phyloP scores from a whole-genome alignment of 1,140 invertebrate genomes.

The Dermatophagoides farinae region DNA sequence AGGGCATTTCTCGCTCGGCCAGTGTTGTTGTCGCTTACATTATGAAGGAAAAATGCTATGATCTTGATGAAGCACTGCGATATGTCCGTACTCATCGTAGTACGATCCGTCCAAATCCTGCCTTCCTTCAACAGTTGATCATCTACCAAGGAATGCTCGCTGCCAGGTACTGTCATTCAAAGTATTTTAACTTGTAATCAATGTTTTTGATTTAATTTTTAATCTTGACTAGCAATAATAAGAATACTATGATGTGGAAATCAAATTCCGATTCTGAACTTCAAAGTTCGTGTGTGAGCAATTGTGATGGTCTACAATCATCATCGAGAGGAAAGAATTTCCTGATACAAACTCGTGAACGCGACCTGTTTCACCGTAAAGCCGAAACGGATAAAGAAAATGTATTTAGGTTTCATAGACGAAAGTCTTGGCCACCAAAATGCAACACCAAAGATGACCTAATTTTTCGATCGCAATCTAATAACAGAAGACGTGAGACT shows the following conservation, averaged over 20 bases:
- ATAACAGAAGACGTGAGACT: too few species aligned
- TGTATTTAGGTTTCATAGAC: constrained; percentile 27
- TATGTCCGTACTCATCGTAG: constrained; percentile 12
- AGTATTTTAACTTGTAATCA: background rate
- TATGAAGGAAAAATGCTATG: constrained; percentile 56
- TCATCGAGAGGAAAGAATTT: constrained; percentile 26
- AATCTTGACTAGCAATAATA: constrained; percentile 37
- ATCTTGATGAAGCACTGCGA: constrained; percentile 44
- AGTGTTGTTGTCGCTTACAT: constrained; percentile 65
- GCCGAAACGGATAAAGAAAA: background rate
- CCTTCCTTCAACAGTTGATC: constrained; percentile 34
- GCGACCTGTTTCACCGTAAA: constrained; percentile 1
- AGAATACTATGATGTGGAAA: constrained; percentile 60
- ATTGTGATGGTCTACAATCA: background rate
- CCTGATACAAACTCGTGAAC: constrained; percentile 2
- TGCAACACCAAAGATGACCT: constrained; percentile 26
- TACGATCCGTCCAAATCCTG: constrained; percentile 12
- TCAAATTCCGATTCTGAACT: constrained; percentile 76
- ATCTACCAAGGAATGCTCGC: constrained; percentile 77
- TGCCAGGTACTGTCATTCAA: constrained; percentile 46
- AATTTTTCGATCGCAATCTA: background rate
- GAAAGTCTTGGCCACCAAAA: constrained; percentile 56
- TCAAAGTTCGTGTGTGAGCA: too few species aligned
- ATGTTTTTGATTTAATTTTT: background rate
- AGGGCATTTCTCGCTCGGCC: constrained; percentile 66